These are phyloP conservation scores for Papilio demoleus DNA, from an alignment of 2,888 invertebrate species.

Conservation along the genomic window DNA sequence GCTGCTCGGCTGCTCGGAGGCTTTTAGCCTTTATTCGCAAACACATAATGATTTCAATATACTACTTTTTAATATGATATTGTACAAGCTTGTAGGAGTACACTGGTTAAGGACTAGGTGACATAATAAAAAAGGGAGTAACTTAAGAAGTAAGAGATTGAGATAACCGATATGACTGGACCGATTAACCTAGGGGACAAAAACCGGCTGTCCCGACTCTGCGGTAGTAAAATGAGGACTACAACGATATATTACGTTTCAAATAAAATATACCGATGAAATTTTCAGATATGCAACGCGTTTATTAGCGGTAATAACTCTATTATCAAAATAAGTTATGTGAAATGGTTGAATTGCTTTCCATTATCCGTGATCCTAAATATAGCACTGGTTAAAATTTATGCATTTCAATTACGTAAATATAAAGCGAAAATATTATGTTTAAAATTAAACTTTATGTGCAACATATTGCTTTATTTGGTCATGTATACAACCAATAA, in stretches of 20 bases:
- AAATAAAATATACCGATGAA: too few species aligned
- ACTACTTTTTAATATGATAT: neutral
- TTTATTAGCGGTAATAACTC: neutral
- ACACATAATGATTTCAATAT: constrained; percentile 26
- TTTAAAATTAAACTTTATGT: too few species aligned
- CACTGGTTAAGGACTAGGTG: too few species aligned
- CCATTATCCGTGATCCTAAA: neutral
- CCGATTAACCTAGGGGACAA: too few species aligned
- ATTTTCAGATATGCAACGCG: neutral
- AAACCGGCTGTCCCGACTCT: too few species aligned
- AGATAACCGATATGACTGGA: too few species aligned
- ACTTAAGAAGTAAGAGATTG: too few species aligned
- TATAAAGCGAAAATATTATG: too few species aligned
- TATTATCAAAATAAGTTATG: neutral
- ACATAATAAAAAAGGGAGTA: too few species aligned
- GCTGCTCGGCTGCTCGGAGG: constrained; percentile 13
- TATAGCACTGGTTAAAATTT: neutral
- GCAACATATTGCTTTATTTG: neutral
- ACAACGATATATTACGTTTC: neutral
- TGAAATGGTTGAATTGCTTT: constrained; percentile 1
- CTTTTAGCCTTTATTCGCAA: constrained; percentile 24
- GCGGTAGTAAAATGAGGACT: too few species aligned
- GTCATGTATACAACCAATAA: constrained; percentile 13
- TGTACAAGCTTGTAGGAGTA: too few species aligned
- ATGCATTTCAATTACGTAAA: neutral